A percentile compares a stretch with the other conserved stretches of the same genome.
These are phyloP conservation scores for Nephrotoma flavescens DNA, from an alignment of 2,888 invertebrate species.

Conservation along the genomic window DNA sequence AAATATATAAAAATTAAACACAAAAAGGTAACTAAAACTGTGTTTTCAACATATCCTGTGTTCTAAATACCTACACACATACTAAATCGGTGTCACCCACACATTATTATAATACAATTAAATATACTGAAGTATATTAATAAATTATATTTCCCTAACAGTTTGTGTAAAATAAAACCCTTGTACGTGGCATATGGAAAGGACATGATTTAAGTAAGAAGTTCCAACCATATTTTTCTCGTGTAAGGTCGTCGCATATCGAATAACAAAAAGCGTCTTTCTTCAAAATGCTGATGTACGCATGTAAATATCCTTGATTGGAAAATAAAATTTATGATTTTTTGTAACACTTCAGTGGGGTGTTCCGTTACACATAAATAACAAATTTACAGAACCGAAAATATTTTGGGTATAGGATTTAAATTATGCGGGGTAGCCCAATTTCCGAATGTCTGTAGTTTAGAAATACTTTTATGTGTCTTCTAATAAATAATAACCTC, in stretches of 20 bases:
- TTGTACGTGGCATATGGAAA: neutral
- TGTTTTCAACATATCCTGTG: neutral
- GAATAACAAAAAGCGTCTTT: neutral
- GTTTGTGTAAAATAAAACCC: neutral
- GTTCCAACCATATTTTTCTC: neutral
- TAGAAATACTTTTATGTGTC: no score
- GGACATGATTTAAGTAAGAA: neutral
- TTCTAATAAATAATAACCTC: no score
- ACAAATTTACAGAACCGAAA: neutral
- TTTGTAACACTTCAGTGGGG: neutral
- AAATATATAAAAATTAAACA: neutral
- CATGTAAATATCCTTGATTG: neutral
- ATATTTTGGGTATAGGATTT: neutral
- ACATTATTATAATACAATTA: neutral
- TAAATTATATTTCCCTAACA: neutral
- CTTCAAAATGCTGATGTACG: neutral
- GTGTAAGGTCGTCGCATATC: neutral
- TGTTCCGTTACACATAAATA: neutral
- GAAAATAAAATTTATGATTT: neutral
- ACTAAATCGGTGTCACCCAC: neutral
- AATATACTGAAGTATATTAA: neutral
- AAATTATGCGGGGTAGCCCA: no score
- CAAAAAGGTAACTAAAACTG: neutral
- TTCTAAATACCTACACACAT: neutral
- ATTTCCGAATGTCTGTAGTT: no score